Evolutionary conservation across 1,140 invertebrate species (phyloP).

Genomic region (Drosophila eugracilis): DNA sequence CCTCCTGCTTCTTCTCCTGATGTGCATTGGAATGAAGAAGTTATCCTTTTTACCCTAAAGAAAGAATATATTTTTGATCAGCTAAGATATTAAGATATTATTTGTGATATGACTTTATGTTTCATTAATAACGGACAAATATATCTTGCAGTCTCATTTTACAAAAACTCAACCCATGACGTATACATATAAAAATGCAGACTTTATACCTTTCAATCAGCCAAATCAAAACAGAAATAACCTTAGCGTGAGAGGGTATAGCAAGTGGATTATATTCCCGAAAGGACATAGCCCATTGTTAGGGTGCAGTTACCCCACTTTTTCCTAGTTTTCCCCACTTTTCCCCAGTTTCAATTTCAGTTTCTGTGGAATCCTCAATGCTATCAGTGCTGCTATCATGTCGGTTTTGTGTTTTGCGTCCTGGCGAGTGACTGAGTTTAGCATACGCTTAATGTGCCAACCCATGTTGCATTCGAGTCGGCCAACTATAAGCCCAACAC

Average conservation of each 20-base stretch:
- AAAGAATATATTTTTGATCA: too few species aligned
- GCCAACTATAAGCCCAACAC: background rate
- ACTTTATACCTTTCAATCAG: too few species aligned
- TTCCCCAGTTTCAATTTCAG: constrained; percentile 6
- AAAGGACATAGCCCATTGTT: background rate
- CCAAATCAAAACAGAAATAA: background rate
- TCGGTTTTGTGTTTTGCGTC: constrained; percentile 5
- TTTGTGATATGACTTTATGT: too few species aligned
- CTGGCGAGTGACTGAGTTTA: constrained; percentile 17
- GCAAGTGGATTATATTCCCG: background rate
- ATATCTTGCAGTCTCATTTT: too few species aligned
- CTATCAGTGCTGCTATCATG: constrained; percentile 25
- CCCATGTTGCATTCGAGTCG: constrained; percentile 17
- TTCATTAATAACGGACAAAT: too few species aligned
- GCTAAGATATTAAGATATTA: too few species aligned
- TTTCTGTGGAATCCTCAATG: background rate
- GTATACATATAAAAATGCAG: too few species aligned
- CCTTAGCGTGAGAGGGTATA: background rate
- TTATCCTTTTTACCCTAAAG: too few species aligned
- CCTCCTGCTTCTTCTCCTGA: background rate
- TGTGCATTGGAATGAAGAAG: background rate
- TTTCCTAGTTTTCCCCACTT: background rate
- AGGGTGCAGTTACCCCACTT: background rate
- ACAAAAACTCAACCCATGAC: too few species aligned
- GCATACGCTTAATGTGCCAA: constrained; percentile 13